A percentile compares a stretch with the other conserved stretches of the same genome.
These are phyloP conservation scores for Anadara kagoshimensis DNA, from an alignment of 1,140 invertebrate species.

Conservation along the genomic window DNA sequence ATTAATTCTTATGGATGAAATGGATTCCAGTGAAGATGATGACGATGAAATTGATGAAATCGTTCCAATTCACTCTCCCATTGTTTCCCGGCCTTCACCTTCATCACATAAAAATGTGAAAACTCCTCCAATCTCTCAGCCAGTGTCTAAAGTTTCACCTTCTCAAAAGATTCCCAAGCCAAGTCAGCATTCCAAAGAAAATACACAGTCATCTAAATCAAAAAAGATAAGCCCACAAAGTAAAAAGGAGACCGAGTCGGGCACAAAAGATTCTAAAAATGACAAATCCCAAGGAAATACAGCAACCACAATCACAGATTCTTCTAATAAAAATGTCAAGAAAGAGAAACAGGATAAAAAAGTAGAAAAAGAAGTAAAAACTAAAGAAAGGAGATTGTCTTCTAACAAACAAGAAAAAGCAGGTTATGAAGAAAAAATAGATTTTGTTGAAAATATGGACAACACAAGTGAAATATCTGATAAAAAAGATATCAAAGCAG, in stretches of 20 bases:
- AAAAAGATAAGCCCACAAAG: neutral
- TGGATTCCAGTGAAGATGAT: too few relatives aligned
- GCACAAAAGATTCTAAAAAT: too few relatives aligned
- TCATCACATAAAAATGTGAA: slow-evolving; percentile 25
- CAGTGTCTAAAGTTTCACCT: neutral
- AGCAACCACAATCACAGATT: too few relatives aligned
- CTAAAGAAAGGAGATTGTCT: neutral
- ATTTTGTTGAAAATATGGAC: too few relatives aligned
- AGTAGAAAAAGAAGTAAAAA: slow-evolving; percentile 11
- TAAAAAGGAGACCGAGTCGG: neutral
- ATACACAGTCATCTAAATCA: slow-evolving; percentile 10
- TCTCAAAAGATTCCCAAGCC: slow-evolving; percentile 31
- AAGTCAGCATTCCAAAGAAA: slow-evolving; percentile 15
- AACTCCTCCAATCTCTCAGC: slow-evolving; percentile 11
- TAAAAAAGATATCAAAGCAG: slow-evolving; percentile 10
- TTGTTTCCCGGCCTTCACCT: neutral
- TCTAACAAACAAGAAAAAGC: too few relatives aligned
- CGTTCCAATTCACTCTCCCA: too few relatives aligned
- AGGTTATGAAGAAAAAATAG: too few relatives aligned
- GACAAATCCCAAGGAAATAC: too few relatives aligned
- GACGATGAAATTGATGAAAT: too few relatives aligned
- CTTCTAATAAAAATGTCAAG: neutral
- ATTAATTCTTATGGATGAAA: too few relatives aligned
- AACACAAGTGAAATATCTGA: too few relatives aligned
- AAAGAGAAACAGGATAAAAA: slow-evolving; percentile 3